Evolutionary conservation across 37 sponge, comb jelly and placozoan genomes (phyloP), one percentile per base, ranked within the genome.

Genomic region (Mnemiopsis leidyi): DNA sequence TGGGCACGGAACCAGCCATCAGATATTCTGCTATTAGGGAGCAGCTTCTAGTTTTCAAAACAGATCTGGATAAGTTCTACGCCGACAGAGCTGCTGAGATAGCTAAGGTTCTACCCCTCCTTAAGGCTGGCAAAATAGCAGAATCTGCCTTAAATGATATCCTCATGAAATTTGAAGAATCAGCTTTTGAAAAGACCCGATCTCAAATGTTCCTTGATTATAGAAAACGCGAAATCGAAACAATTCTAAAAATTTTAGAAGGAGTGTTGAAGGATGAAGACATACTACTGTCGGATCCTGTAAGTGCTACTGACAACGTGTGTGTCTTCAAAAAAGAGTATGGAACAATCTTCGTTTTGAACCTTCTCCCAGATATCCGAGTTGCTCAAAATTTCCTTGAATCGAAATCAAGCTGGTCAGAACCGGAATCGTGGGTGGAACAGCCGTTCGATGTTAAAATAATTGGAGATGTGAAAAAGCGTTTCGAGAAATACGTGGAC

Each of bases 311-410:
- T 5, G 90, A 85, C 48, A 85, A 85, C 61, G 48, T 23, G 39
- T 85, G 90, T 37, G 36, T 85, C 29, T 85, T 85, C 90, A 85
- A 85, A 26, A n/a, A 85, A 0, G 30, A 85, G 9, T 32, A 85
- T 26, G 90, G 21, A 0, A 85, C 90, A 9, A 23, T 33, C 40
- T 33, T 85, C 48, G 36, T 9, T 24, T 23, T 85, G 36, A 85
- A 85, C 24, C 33, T 85, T n/a, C 61, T 85, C 0, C 90, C 90
- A 33, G 90, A 85, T 0, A 23, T 29, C 16, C 2, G 36, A 28
- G 36, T 40, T 39, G 90, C 90, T 13, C 38, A 85, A 23, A 85
- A 16, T 1, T 85, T 85, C 90, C 21, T 85, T 2, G 48, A 38
- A 3, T 16, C 36, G 21, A 26, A 38, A 13, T 25, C 29, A 2